A percentile compares a stretch with the other conserved stretches of the same genome.
Conservation (phyloP, 2,888 invertebrate species). For the Torymus aiolomorphi region DNA sequence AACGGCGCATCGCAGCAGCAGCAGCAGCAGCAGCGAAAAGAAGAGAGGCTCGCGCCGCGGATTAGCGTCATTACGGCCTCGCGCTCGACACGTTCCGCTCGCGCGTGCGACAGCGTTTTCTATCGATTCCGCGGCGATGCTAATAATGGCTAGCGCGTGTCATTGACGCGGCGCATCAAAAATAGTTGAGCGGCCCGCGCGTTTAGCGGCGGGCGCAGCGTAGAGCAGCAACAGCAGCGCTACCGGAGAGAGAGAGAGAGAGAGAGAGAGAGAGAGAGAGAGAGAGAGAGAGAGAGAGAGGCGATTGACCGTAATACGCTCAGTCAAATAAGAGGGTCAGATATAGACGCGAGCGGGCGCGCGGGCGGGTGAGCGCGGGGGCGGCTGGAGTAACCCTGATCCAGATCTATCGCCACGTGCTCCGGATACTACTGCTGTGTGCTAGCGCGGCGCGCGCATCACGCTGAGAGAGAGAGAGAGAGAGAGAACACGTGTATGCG, state of each 20-base stretch:
- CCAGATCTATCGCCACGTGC: conserved; percentile 75
- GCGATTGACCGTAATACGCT: conserved; percentile 72
- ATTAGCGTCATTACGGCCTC: neutral
- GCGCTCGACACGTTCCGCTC: conserved; percentile 31
- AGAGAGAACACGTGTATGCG: conserved; percentile 24
- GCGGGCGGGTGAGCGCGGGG: conserved; percentile 22
- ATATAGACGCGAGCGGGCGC: conserved; percentile 67
- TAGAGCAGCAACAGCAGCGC: too few species aligned
- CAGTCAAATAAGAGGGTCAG: conserved; percentile 74
- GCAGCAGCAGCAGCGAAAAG: conserved; percentile 30
- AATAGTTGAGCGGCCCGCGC: conserved; percentile 55
- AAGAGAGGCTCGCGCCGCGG: neutral
- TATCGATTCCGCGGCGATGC: conserved; percentile 60
- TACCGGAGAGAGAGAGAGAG: neutral
- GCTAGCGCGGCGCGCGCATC: neutral
- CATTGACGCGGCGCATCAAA: conserved; percentile 65
- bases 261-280: conserved; percentile 29
- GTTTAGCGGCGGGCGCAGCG: neutral
- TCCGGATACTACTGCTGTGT: conserved; percentile 59
- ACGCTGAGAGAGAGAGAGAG: neutral
- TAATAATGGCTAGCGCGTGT: conserved; percentile 65
- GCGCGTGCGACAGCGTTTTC: too few species aligned
- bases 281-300: conserved; percentile 56
- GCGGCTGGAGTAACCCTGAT: conserved; percentile 72
- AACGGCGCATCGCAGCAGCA: too few species aligned